These are phyloP conservation scores for Sylvilagus bachmani DNA, from an alignment of 2,113 vertebrate genomes.

Conservation along the genomic window DNA sequence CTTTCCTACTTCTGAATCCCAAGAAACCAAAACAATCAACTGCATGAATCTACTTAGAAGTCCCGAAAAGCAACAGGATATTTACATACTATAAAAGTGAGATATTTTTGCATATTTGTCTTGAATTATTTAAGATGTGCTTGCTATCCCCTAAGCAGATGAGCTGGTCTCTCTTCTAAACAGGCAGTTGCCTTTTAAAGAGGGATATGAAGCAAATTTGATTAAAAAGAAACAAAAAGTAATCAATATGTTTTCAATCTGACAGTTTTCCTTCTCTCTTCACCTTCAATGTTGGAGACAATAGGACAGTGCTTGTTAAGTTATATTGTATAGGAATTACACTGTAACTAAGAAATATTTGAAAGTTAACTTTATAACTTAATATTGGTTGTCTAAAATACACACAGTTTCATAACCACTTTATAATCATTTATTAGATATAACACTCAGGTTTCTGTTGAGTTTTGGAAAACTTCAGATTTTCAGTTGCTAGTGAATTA, in stretches of 20 bases:
- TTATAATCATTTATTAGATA: neutral
- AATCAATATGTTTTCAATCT: neutral
- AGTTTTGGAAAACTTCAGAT: neutral
- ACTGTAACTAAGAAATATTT: neutral
- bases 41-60: slow-evolving; percentile 51
- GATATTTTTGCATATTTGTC: slow-evolving; percentile 21
- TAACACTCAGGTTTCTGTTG: neutral
- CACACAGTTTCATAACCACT: neutral
- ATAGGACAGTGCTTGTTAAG: neutral
- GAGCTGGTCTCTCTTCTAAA: slow-evolving; percentile 55
- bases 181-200: slow-evolving; percentile 59
- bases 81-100: slow-evolving; percentile 61
- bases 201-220: neutral
- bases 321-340: neutral
- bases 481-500: neutral
- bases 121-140: slow-evolving; percentile 69
- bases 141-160: slow-evolving; percentile 47
- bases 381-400: neutral
- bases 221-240: slow-evolving; percentile 38
- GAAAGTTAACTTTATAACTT: neutral
- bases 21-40: slow-evolving; percentile 67
- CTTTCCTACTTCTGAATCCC: slow-evolving; percentile 63
- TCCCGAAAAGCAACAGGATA: slow-evolving; percentile 64
- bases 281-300: neutral
- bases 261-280: neutral